phyloP scores from a whole-genome alignment of 30 jellyfish, hydroid and myxozoan species.

The Aurelia sp. region DNA sequence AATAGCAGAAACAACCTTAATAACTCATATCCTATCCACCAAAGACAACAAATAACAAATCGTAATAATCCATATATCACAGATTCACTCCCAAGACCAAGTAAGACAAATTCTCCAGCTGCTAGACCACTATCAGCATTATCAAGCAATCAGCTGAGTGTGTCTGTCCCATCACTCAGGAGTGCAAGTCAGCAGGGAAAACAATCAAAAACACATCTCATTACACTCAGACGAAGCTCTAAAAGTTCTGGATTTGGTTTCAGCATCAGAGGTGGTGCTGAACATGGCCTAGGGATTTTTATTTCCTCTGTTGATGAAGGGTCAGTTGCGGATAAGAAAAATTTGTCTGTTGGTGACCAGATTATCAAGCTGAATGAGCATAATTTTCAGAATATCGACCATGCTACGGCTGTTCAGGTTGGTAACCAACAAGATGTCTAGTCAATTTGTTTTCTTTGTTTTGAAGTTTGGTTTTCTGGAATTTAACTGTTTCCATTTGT shows the following conservation, averaged over 20 bases:
- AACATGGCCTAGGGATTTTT: slow-evolving; percentile 91
- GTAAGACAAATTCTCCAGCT: background rate
- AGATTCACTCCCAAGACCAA: background rate
- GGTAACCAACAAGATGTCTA: background rate
- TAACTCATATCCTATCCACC: slow-evolving; percentile 23
- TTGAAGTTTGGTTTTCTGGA: too few relatives aligned
- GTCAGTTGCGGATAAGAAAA: slow-evolving; percentile 78
- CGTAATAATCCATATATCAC: background rate
- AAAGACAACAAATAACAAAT: slow-evolving; percentile 1
- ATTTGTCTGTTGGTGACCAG: slow-evolving; percentile 84
- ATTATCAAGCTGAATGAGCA: slow-evolving; percentile 67
- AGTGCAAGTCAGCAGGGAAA: slow-evolving; percentile 8
- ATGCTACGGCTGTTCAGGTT: slow-evolving; percentile 80
- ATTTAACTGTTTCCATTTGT: background rate
- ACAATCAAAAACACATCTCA: slow-evolving; percentile 30
- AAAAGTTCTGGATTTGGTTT: slow-evolving; percentile 84
- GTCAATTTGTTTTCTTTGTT: too few relatives aligned
- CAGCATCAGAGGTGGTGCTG: slow-evolving; percentile 95
- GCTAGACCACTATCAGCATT: slow-evolving; percentile 18
- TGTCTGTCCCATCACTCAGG: slow-evolving; percentile 17
- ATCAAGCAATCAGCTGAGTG: slow-evolving; percentile 24
- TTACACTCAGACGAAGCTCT: slow-evolving; percentile 19
- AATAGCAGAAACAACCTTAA: background rate
- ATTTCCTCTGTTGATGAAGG: slow-evolving; percentile 74
- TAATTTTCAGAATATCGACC: slow-evolving; percentile 59